Percentiles rank a stretch among this genome's conserved stretches.
Conservation (phyloP, 2,113 vertebrate species). For the Mystacornis crossleyi region DNA sequence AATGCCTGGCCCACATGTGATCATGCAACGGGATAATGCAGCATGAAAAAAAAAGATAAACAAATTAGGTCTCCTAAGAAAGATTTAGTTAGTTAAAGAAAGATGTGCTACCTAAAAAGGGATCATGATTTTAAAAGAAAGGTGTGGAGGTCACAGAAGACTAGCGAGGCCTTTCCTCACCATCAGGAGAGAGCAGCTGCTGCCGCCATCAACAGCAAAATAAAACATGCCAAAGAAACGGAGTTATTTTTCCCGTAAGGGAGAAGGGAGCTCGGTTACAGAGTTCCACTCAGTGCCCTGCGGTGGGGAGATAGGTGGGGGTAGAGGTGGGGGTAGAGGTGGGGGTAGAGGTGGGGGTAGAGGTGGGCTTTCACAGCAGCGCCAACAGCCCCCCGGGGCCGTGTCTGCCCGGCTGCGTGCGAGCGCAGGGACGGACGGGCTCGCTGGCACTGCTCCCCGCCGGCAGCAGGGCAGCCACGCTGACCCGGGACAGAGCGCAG, state of each 20-base stretch:
- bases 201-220: not conserved
- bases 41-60: not conserved
- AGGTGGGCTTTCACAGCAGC: not conserved
- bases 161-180: not conserved
- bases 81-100: not conserved
- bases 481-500: not conserved
- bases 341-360: not conserved
- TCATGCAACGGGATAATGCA: not conserved
- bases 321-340: not conserved
- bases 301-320: not conserved
- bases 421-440: not conserved
- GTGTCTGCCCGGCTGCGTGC: rapidly evolving
- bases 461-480: not conserved
- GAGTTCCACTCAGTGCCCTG: rapidly evolving
- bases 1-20: not conserved
- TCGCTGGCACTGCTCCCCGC: not conserved
- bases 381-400: not conserved
- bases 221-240: rapidly evolving
- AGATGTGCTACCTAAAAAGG: not conserved
- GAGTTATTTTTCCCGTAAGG: not conserved
- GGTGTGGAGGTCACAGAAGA: not conserved
- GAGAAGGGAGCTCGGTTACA: rapidly evolving
- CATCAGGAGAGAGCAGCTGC: not conserved
- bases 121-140: not conserved
- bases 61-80: not conserved